These are phyloP conservation scores for Edolisoma coerulescens DNA, from an alignment of 2,113 vertebrate genomes.

Conservation along the genomic window DNA sequence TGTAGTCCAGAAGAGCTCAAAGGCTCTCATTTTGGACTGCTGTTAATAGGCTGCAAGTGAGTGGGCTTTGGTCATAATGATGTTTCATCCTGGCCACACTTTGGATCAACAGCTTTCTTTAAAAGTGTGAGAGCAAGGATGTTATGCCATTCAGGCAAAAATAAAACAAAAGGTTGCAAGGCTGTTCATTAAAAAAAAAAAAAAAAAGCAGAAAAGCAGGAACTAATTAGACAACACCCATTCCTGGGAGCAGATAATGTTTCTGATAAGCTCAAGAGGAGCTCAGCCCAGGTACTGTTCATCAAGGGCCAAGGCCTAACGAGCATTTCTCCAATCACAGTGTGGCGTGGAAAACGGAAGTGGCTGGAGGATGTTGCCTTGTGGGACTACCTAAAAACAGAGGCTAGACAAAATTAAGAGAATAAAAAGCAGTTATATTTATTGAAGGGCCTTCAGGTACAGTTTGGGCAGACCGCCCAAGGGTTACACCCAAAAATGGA, in stretches of 20 bases:
- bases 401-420: background rate
- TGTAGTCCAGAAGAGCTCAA: background rate
- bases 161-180: background rate
- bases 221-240: background rate
- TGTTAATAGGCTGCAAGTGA: fast-evolving
- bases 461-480: background rate
- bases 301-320: background rate
- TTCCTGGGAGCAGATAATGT: background rate
- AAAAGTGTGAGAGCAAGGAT: background rate
- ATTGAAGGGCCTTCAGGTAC: background rate
- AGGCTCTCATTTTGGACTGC: background rate
- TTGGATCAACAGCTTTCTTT: background rate
- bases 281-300: background rate
- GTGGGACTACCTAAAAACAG: background rate
- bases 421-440: background rate
- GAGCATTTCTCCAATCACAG: background rate
- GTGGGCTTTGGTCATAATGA: background rate
- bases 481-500: background rate
- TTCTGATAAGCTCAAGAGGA: background rate
- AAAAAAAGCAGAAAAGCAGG: background rate
- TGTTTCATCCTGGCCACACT: background rate
- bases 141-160: background rate
- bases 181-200: background rate
- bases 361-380: background rate
- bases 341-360: background rate